Base-by-base conservation (phyloP, 2,888 invertebrate species). In the Sinodicranocentrus sp. region DNA sequence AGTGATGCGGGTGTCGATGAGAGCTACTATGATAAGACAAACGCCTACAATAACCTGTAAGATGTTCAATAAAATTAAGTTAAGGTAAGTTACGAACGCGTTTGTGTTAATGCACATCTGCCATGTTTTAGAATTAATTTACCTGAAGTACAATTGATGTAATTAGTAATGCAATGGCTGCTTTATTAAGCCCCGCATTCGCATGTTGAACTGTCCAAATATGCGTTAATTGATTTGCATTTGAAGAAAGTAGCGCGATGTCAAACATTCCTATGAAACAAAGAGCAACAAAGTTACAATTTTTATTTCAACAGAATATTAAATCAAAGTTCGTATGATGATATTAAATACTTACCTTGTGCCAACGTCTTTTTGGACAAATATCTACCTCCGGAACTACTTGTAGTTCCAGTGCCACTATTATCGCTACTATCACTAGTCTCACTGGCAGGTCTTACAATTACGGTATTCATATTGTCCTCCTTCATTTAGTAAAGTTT, bases 191-290 rank as follows among this genome's bases (percentile, higher is more conserved):
- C n/a, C n/a, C n/a, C n/a, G n/a, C n/a, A n/a, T n/a, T n/a, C n/a
- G n/a, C n/a, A n/a, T n/a, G n/a, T n/a, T n/a, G n/a, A n/a, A n/a
- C n/a, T n/a, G n/a, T n/a, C n/a, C n/a, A n/a, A n/a, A n/a, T n/a
- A n/a, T n/a, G n/a, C n/a, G n/a, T n/a, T n/a, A n/a, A n/a, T n/a
- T n/a, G n/a, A n/a, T n/a, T 10, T 33, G 33, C 33, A 33, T 33
- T 33, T 10, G n/a, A n/a, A n/a, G n/a, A 33, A 33, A 6, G 10
- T 33, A 76, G 10, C 2, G 76, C 76, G 33, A 76, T 63, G 52
- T 76, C 76, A 54, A 76, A 65, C 76, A 76, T 76, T 26, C 76
- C 76, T 76, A 23, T 21, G 13, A 33, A 52, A 17, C 43, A 43
- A 2, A 43, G 17, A 19, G 44, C 2, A 65, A 19, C 54, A 65